A percentile compares a stretch with the other conserved stretches of the same genome.
phyloP scores from a whole-genome alignment of 1,140 invertebrate species.

The Panulirus ornatus region DNA sequence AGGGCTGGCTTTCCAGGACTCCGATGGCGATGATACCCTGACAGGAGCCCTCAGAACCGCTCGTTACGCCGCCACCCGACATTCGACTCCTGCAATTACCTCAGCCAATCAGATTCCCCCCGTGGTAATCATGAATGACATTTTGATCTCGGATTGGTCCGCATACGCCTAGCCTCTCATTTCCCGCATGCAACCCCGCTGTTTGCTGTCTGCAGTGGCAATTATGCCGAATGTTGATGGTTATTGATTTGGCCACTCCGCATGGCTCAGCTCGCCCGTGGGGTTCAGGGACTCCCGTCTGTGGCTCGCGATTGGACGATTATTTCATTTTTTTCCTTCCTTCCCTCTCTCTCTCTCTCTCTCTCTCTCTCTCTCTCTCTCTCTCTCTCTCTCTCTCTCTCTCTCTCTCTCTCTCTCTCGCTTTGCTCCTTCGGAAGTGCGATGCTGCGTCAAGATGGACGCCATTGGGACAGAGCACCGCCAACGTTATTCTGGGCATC shows the following conservation, averaged over 20 bases:
- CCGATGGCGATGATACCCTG: constrained; percentile 29
- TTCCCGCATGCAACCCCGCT: constrained; percentile 46
- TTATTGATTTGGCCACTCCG: constrained; percentile 60
- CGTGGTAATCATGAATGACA: constrained; percentile 63
- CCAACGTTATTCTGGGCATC: no score
- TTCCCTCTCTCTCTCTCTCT: not conserved
- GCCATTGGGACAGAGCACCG: no score
- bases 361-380: not conserved
- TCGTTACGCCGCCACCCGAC: constrained; percentile 49
- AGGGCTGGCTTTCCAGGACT: not conserved
- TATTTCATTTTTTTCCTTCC: constrained; percentile 6
- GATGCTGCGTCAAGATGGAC: constrained; percentile 21
- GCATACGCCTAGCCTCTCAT: constrained; percentile 48
- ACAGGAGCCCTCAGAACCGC: constrained; percentile 30
- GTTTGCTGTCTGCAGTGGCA: constrained; percentile 51
- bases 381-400: not conserved
- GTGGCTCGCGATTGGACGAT: constrained; percentile 11
- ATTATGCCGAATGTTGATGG: constrained; percentile 57
- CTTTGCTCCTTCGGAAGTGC: not conserved
- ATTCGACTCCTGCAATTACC: constrained; percentile 45
- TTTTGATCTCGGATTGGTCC: constrained; percentile 64
- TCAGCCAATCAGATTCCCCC: constrained; percentile 50
- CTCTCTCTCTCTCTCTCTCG: not conserved
- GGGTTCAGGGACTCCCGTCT: not conserved
- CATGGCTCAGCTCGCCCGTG: not conserved